phyloP scores from a whole-genome alignment of 2,888 invertebrate genomes.

The Mythimna lalbum region DNA sequence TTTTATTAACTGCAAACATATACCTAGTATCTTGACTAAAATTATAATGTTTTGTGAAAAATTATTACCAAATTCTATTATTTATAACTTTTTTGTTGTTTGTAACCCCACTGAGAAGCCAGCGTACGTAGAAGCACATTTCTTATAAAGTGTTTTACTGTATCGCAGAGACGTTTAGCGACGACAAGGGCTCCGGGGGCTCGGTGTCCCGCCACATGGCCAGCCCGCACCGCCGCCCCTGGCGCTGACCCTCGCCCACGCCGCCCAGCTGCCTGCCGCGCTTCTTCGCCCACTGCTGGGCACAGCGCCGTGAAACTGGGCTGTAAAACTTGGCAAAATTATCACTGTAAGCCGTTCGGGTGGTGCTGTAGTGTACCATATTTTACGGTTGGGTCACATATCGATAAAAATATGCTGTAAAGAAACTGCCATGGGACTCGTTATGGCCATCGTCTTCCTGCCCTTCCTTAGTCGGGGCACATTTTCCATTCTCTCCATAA shows the following conservation, averaged over 20 bases:
- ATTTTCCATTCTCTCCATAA: background rate
- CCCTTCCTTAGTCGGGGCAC: background rate
- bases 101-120: slow-evolving; percentile 2
- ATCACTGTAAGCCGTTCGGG: slow-evolving; percentile 1
- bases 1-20: slow-evolving; percentile 3
- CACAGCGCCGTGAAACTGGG: slow-evolving; percentile 53
- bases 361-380: background rate
- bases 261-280: slow-evolving; percentile 70
- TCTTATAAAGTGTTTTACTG: background rate
- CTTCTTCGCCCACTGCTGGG: slow-evolving; percentile 75
- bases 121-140: background rate
- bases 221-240: slow-evolving; percentile 83
- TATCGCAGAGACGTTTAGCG: slow-evolving; percentile 83
- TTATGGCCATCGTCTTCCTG: background rate
- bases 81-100: background rate
- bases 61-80: background rate
- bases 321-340: slow-evolving; percentile 31
- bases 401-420: background rate
- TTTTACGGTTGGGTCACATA: background rate
- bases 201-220: slow-evolving; percentile 71
- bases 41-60: background rate
- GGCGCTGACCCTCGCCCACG: slow-evolving; percentile 81
- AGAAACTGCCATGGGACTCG: background rate
- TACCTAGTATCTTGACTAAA: background rate
- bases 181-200: slow-evolving; percentile 61